These are phyloP conservation scores for Euthynnus affinis DNA, from an alignment of 2,797 vertebrate genomes.

Conservation along the genomic window DNA sequence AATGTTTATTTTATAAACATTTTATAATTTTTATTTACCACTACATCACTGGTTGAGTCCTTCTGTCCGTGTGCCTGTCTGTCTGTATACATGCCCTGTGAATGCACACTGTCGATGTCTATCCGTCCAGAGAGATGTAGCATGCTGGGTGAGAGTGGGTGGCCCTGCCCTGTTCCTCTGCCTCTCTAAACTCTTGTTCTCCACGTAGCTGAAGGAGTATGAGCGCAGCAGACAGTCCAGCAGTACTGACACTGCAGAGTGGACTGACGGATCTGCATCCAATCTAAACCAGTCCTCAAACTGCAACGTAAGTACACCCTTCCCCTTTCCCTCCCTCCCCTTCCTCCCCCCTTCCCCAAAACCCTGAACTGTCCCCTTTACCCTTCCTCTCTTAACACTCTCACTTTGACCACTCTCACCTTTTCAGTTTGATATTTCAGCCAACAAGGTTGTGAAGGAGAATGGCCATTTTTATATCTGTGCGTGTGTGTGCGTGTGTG, in stretches of 20 bases:
- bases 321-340: constrained; percentile 26
- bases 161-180: constrained; percentile 70
- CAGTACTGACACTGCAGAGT: constrained; percentile 90
- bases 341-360: background rate
- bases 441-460: constrained; percentile 20
- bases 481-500: constrained; percentile 3
- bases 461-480: background rate
- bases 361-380: constrained; percentile 26
- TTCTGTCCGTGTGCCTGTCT: constrained; percentile 15
- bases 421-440: constrained; percentile 47
- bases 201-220: constrained; percentile 98
- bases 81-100: constrained; percentile 29
- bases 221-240: constrained; percentile 94
- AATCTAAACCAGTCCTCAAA: constrained; percentile 93
- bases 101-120: constrained; percentile 15
- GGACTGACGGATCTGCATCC: constrained; percentile 92
- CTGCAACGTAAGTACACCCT: constrained; percentile 93
- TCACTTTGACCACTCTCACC: constrained; percentile 56
- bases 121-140: constrained; percentile 28
- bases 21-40: constrained; percentile 9
- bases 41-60: constrained; percentile 45
- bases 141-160: constrained; percentile 70
- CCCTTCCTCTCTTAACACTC: constrained; percentile 53
- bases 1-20: too few relatives aligned
- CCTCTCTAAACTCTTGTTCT: constrained; percentile 89